A percentile compares a stretch with the other conserved stretches of the same genome.
Evolutionary conservation across 37 sponge, comb jelly and placozoan genomes (phyloP).

Genomic region (Hormiphora californensis): DNA sequence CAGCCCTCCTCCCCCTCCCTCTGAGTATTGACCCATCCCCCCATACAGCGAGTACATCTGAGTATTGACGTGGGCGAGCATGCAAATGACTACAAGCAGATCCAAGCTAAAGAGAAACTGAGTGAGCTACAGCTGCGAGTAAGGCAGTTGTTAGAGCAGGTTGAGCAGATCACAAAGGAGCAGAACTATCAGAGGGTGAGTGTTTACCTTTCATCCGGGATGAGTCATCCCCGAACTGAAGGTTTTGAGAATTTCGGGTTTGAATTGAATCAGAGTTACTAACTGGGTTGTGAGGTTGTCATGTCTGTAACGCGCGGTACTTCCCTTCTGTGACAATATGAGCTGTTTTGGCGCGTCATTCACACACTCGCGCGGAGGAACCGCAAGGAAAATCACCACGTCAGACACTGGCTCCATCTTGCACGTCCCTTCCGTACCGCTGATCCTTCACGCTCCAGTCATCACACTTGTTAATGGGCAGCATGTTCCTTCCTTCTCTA

Average conservation of each 20-base stretch:
- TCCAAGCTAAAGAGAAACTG: conserved; percentile 93
- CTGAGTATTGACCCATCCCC: no score
- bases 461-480: no score
- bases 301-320: not conserved
- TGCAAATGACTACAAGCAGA: conserved; percentile 85
- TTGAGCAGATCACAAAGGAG: conserved; percentile 93
- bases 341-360: no score
- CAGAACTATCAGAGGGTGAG: conserved; percentile 90
- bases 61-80: conserved; percentile 86
- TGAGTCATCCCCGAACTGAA: no score
- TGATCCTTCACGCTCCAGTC: not conserved
- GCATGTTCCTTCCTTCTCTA: no score
- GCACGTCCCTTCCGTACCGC: no score
- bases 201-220: no score
- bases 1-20: no score
- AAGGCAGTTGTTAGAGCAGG: conserved; percentile 88
- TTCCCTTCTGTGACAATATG: not conserved
- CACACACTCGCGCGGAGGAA: not conserved
- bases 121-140: conserved; percentile 88
- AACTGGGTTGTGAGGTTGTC: not conserved
- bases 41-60: conserved; percentile 83
- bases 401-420: no score
- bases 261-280: not conserved
- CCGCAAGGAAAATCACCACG: not conserved
- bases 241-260: not conserved